phyloP scores from a whole-genome alignment of 2,113 vertebrate species.

The Hippocampus guttulatus region DNA sequence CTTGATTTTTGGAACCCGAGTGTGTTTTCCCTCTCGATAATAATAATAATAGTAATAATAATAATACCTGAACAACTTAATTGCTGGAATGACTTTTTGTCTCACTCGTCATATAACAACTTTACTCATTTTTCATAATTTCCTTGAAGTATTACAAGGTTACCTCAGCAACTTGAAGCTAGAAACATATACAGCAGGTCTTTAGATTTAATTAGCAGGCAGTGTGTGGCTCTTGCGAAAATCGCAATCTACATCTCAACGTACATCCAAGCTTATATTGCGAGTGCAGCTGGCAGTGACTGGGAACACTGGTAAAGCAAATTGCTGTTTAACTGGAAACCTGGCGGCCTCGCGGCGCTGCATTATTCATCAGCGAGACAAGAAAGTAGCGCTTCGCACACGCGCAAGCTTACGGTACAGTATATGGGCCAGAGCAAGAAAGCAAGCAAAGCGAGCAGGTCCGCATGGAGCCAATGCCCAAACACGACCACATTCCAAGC shows the following conservation, averaged over 20 bases:
- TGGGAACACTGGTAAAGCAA: constrained; percentile 80
- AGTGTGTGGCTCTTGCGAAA: constrained; percentile 19
- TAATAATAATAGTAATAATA: too few relatives aligned
- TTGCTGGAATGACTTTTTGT: background rate
- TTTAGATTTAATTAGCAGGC: constrained; percentile 50
- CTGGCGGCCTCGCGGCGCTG: constrained; percentile 67
- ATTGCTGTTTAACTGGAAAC: constrained; percentile 81
- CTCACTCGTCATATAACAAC: background rate
- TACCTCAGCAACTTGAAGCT: background rate
- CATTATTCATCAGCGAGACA: constrained; percentile 77
- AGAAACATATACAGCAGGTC: constrained; percentile 15
- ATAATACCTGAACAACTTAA: too few relatives aligned
- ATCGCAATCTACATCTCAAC: background rate
- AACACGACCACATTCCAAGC: constrained; percentile 32
- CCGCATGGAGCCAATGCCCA: constrained; percentile 52
- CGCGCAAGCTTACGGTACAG: background rate
- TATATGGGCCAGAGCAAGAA: constrained; percentile 69
- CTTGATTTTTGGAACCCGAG: too few relatives aligned
- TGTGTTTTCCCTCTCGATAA: too few relatives aligned
- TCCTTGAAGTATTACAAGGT: background rate
- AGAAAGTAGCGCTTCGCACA: constrained; percentile 65
- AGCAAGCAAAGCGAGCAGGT: constrained; percentile 44
- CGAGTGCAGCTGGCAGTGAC: constrained; percentile 65
- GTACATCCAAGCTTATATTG: background rate
- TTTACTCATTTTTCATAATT: background rate